Evolutionary conservation across 2,113 vertebrate species (phyloP).

Genomic region (Mustelus asterias): DNA sequence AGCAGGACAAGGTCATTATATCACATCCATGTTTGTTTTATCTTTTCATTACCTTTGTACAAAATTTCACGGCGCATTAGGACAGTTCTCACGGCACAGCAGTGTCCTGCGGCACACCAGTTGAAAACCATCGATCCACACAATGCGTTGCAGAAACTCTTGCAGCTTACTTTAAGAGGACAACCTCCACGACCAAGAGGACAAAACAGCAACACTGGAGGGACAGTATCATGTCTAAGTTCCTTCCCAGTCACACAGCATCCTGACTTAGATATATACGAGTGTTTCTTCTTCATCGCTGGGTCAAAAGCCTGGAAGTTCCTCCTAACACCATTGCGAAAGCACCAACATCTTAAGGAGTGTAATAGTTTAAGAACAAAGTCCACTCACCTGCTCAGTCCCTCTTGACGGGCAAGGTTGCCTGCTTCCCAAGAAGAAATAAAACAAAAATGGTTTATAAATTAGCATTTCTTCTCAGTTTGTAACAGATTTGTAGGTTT

Average conservation of each 20-base stretch:
- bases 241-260: background rate
- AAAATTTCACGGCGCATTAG: too few relatives aligned
- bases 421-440: too few relatives aligned
- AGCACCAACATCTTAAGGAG: background rate
- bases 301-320: background rate
- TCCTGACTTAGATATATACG: background rate
- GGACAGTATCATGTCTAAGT: background rate
- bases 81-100: too few relatives aligned
- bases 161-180: background rate
- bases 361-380: background rate
- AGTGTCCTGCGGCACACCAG: too few relatives aligned
- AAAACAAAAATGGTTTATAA: background rate
- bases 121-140: background rate
- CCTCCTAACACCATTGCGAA: background rate
- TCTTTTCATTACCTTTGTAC: too few relatives aligned
- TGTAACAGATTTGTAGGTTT: background rate
- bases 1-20: too few relatives aligned
- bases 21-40: too few relatives aligned
- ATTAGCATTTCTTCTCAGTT: background rate
- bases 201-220: background rate
- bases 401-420: background rate
- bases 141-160: background rate
- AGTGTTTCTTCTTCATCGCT: background rate
- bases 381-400: background rate
- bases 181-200: background rate